phyloP scores from a whole-genome alignment of 2,113 vertebrate genomes.

The Apaloderma vittatum region DNA sequence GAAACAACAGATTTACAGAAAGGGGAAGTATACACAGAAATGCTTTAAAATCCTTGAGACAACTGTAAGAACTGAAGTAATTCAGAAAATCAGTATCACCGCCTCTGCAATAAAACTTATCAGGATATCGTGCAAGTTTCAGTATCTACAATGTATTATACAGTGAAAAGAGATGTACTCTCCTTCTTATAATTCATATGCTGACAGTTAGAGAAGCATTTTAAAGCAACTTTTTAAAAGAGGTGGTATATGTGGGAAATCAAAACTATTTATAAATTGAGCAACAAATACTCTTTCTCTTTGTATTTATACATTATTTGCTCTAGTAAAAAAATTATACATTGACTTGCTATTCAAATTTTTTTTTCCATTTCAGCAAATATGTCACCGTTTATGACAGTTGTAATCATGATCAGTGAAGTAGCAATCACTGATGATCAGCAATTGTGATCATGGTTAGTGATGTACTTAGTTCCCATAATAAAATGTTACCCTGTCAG shows the following conservation, averaged over 20 bases:
- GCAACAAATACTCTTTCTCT: background rate
- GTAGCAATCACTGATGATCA: background rate
- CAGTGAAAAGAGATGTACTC: background rate
- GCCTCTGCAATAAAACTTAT: background rate
- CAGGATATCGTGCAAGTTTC: background rate
- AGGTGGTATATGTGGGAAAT: background rate
- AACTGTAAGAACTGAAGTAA: background rate
- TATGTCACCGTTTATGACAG: background rate
- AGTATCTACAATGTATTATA: background rate
- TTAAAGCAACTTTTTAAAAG: background rate
- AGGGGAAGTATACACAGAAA: background rate
- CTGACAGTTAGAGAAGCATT: background rate
- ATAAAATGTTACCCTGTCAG: background rate
- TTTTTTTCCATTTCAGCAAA: background rate
- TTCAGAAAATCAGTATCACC: background rate
- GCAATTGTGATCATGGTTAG: background rate
- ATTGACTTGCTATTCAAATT: background rate
- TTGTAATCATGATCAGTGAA: background rate
- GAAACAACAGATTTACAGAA: background rate
- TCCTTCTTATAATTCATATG: background rate
- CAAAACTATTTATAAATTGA: background rate
- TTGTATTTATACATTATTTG: background rate
- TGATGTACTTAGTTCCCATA: background rate
- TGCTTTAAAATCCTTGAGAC: background rate
- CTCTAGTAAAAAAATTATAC: background rate